phyloP scores from a whole-genome alignment of 1,140 invertebrate species.

The Coelopa frigida region DNA sequence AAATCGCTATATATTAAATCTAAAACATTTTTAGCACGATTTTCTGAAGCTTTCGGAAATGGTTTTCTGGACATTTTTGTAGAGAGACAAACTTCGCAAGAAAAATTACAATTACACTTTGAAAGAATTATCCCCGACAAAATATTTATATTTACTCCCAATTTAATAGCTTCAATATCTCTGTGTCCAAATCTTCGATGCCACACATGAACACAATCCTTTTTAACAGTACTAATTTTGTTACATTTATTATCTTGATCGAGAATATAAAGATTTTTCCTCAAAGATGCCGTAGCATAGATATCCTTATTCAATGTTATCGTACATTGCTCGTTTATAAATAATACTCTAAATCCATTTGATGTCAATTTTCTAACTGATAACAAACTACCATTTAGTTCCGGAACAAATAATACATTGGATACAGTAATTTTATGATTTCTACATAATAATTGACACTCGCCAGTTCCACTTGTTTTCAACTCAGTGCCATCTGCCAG shows the following conservation, averaged over 20 bases:
- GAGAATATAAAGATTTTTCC: conserved; percentile 1
- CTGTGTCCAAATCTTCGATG: conserved; percentile 8
- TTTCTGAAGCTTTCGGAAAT: no score
- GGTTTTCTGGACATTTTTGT: not conserved
- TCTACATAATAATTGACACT: conserved; percentile 1
- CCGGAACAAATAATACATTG: conserved; percentile 7
- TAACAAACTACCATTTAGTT: conserved; percentile 2
- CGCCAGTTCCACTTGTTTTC: not conserved
- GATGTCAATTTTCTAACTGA: not conserved
- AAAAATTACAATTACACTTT: not conserved
- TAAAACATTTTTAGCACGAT: no score
- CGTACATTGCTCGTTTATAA: no score
- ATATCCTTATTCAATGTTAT: no score
- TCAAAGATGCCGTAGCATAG: not conserved
- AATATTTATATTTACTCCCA: not conserved
- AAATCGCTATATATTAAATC: no score
- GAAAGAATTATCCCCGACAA: not conserved
- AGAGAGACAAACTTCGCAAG: conserved; percentile 2
- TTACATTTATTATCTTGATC: not conserved
- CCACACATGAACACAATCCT: conserved; percentile 5
- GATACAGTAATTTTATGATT: not conserved
- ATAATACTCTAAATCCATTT: not conserved
- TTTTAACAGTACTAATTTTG: not conserved
- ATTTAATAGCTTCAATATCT: conserved; percentile 1
- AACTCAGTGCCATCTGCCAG: not conserved